A percentile compares a stretch with the other conserved stretches of the same genome.
Evolutionary conservation across 1,140 invertebrate genomes (phyloP).

Genomic region (Drosophila eugracilis): DNA sequence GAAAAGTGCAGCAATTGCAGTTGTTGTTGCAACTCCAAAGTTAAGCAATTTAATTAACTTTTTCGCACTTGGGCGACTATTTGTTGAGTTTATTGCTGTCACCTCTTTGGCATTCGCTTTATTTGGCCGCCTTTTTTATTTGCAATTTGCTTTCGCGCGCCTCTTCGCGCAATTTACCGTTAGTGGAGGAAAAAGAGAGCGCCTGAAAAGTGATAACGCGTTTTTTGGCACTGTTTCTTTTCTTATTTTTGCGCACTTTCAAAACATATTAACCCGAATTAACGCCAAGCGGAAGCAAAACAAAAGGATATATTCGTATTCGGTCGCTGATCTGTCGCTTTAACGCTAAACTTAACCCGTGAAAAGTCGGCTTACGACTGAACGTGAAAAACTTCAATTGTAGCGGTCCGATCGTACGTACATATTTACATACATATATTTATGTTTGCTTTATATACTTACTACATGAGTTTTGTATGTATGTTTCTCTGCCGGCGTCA

Average conservation of each 20-base stretch:
- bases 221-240: conserved; percentile 31
- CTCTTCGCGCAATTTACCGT: conserved; percentile 36
- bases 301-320: conserved; percentile 29
- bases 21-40: conserved; percentile 40
- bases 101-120: conserved; percentile 34
- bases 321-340: conserved; percentile 17
- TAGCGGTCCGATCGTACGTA: conserved; percentile 34
- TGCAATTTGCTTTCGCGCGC: conserved; percentile 29
- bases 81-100: conserved; percentile 56
- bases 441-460: neutral
- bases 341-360: conserved; percentile 57
- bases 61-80: conserved; percentile 55
- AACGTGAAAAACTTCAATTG: conserved; percentile 58
- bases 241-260: conserved; percentile 58
- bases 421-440: neutral
- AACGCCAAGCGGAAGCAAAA: conserved; percentile 55
- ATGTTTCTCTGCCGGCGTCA: conserved; percentile 32
- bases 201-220: conserved; percentile 15
- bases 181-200: conserved; percentile 22
- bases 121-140: conserved; percentile 31
- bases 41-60: conserved; percentile 67
- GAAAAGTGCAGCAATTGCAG: conserved; percentile 12
- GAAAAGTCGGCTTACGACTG: conserved; percentile 75
- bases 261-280: conserved; percentile 79
- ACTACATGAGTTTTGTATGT: neutral